Conservation (phyloP, 1,140 invertebrate genomes). For the Heterodera carotae region DNA sequence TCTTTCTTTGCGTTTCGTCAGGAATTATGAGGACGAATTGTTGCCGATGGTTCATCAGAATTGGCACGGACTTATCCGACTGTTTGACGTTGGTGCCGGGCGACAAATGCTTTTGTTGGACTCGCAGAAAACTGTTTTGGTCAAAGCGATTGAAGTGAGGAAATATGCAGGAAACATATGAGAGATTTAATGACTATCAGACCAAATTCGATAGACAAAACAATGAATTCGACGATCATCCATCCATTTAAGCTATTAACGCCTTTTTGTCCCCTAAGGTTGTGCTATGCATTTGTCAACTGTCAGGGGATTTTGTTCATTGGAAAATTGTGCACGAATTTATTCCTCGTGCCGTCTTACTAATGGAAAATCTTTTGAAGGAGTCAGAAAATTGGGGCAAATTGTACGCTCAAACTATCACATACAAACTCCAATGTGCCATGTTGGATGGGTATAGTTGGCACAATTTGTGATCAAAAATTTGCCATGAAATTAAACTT, state of each 20-base stretch:
- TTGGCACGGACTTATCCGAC: slow-evolving; percentile 37
- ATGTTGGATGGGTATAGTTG: slow-evolving; percentile 28
- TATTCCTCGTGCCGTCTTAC: slow-evolving; percentile 18
- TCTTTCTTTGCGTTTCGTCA: slow-evolving; percentile 35
- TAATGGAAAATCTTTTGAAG: slow-evolving; percentile 10
- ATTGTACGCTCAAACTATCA: slow-evolving; percentile 14
- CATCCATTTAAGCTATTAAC: no score
- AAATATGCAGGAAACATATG: background rate
- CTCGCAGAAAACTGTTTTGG: slow-evolving; percentile 21
- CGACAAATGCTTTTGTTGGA: slow-evolving; percentile 5
- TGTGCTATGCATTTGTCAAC: slow-evolving; percentile 30
- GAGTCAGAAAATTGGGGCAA: slow-evolving; percentile 16
- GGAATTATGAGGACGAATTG: slow-evolving; percentile 47
- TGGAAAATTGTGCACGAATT: slow-evolving; percentile 45
- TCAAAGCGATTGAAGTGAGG: slow-evolving; percentile 26
- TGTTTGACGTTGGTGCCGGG: slow-evolving; percentile 26
- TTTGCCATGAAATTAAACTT: background rate
- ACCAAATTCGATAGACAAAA: slow-evolving; percentile 16
- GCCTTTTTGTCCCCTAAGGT: slow-evolving; percentile 29
- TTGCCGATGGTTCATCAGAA: slow-evolving; percentile 51
- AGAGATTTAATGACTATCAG: no score
- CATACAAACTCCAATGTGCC: slow-evolving; percentile 39
- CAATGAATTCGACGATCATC: no score
- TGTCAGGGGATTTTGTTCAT: slow-evolving; percentile 45
- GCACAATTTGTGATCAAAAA: background rate